These are phyloP conservation scores for Mesocricetus auratus DNA, from an alignment of 2,113 vertebrate species.

Conservation along the genomic window DNA sequence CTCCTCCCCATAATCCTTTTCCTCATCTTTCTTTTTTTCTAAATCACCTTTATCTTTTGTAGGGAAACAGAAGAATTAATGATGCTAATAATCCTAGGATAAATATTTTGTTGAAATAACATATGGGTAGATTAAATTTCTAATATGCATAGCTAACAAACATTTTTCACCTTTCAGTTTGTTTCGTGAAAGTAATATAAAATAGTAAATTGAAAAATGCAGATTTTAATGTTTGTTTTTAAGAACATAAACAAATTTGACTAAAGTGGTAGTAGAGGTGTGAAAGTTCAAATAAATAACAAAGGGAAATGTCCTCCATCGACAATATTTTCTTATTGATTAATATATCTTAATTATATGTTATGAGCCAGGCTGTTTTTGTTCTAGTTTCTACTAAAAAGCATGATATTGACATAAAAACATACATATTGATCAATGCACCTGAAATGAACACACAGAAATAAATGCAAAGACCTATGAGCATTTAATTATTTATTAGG, in stretches of 20 bases:
- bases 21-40: neutral
- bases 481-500: neutral
- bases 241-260: neutral
- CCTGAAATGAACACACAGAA: neutral
- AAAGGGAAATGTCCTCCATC: neutral
- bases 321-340: neutral
- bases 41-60: no score
- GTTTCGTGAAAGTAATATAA: neutral
- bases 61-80: neutral
- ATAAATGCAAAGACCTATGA: neutral
- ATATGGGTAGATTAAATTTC: neutral
- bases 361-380: neutral
- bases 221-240: neutral
- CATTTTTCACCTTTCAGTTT: neutral
- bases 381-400: neutral
- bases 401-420: neutral
- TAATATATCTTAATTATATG: neutral
- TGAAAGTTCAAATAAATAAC: neutral
- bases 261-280: neutral
- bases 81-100: neutral
- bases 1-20: neutral
- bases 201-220: neutral
- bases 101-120: neutral
- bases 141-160: neutral
- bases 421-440: neutral